Evolutionary conservation across 1,140 invertebrate genomes (phyloP).

Genomic region (Drosophila santomea): DNA sequence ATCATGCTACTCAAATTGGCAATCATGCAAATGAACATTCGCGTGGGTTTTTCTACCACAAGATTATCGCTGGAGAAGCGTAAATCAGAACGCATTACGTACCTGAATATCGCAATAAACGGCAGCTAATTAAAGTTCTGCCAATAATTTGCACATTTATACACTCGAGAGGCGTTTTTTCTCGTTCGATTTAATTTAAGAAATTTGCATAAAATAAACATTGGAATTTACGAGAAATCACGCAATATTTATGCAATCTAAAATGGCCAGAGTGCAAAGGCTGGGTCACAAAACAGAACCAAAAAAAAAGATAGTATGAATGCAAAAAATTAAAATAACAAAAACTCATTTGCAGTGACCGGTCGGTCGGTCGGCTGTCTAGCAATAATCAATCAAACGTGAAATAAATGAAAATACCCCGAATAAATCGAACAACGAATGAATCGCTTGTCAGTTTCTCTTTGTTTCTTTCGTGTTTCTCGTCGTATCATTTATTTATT

Average conservation of each 20-base stretch:
- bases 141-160: slow-evolving; percentile 76
- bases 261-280: slow-evolving; percentile 7
- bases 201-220: slow-evolving; percentile 81
- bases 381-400: slow-evolving; percentile 79
- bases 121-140: slow-evolving; percentile 72
- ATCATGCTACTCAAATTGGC: slow-evolving; percentile 7
- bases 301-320: slow-evolving; percentile 1
- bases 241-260: slow-evolving; percentile 64
- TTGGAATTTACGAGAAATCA: slow-evolving; percentile 72
- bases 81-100: slow-evolving; percentile 51
- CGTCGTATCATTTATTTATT: slow-evolving; percentile 22
- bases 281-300: not conserved
- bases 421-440: slow-evolving; percentile 51
- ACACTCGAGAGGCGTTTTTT: slow-evolving; percentile 39
- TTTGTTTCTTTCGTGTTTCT: slow-evolving; percentile 18
- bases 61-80: slow-evolving; percentile 28
- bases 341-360: slow-evolving; percentile 11
- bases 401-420: slow-evolving; percentile 73
- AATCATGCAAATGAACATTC: slow-evolving; percentile 28
- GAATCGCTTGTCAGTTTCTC: slow-evolving; percentile 26
- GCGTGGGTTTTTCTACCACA: slow-evolving; percentile 1
- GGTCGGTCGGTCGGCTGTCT: slow-evolving; percentile 10
- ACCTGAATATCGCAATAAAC: slow-evolving; percentile 59
- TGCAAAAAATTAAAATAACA: slow-evolving; percentile 35
- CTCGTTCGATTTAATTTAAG: slow-evolving; percentile 31